Base-by-base conservation (phyloP, 2,888 invertebrate genomes). In the Macrophya alboannulata region DNA sequence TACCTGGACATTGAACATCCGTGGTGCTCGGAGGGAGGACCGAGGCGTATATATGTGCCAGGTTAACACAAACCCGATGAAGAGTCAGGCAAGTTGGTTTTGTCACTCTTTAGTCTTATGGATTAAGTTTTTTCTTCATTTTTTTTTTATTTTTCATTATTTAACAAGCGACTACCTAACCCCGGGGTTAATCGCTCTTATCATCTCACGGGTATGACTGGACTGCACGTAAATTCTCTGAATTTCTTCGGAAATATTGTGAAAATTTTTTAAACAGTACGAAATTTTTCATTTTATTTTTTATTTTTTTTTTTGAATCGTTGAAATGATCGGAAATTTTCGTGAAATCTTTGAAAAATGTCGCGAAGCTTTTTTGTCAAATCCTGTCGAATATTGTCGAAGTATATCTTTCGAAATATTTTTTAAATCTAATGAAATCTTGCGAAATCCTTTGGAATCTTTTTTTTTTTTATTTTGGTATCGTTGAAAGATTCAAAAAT, bases 21-120 rank as follows among this genome's bases (percentile, higher is more conserved):
- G 97, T 89, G 96, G 96, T 89, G 98, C 98, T 89, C 96, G 96
- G 93, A 95, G 97, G 90, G 97, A 97, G 93, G 98, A 98, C 94
- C 95, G 97, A 87, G 98, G 98, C 90, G 96, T 97, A 94, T 98
- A 98, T 94, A 98, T 98, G 98, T 98, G 98, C 95, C 98, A 98
- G 95, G 98, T 98, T 92, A 98, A 98, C 94, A 98, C 98, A 86
- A 97, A 98, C 94, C 98, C 98, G 77, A 98, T 98, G 98, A 98
- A 98, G 95, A 98, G 98, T 96, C 98, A 98, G 97, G 98, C 97
- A 95, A 94, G 94, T 91, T 84, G 68, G 15, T 37, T 62, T 87
- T 84, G 81, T 31, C 45, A 55, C 83, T 68, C 37, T 68, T 15
- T 37, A 31, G 17, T n/a, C 21, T 72, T 62, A 25, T 21, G 21